Evolutionary conservation across 2,888 invertebrate genomes (phyloP).

Genomic region (Odontocolon sp.): DNA sequence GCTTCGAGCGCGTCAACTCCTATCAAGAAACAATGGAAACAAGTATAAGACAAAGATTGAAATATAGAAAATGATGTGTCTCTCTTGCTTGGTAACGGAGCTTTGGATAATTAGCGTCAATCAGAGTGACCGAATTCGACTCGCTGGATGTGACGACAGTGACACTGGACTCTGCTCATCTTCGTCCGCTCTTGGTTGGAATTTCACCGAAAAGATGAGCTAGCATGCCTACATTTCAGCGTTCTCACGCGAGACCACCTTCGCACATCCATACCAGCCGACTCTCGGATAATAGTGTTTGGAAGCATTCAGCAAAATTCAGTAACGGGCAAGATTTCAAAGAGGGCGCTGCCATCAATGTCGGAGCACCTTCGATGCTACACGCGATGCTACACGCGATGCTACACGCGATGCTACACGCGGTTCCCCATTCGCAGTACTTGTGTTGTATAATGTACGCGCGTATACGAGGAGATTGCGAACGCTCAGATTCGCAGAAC

Average conservation of each 20-base stretch:
- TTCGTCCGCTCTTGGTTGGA: conserved; percentile 19
- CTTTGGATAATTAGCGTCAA: conserved; percentile 58
- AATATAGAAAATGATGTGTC: not conserved
- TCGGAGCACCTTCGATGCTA: no score
- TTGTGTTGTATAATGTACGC: conserved; percentile 11
- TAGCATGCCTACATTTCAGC: no score
- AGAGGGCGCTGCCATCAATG: no score
- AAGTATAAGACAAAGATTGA: not conserved
- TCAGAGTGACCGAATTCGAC: conserved; percentile 45
- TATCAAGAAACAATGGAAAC: no score
- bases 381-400: no score
- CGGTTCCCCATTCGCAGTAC: no score
- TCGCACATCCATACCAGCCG: conserved; percentile 21
- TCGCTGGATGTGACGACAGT: not conserved
- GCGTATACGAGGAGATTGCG: no score
- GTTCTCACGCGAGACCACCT: no score
- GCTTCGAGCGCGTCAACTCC: no score
- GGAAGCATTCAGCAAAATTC: conserved; percentile 63
- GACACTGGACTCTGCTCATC: not conserved
- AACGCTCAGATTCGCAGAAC: conserved; percentile 50
- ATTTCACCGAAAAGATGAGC: no score
- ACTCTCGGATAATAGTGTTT: conserved; percentile 62
- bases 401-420: no score
- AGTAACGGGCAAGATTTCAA: no score
- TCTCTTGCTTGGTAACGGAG: not conserved